Conservation (phyloP, 2,888 invertebrate genomes). For the Anorthoa munda region DNA sequence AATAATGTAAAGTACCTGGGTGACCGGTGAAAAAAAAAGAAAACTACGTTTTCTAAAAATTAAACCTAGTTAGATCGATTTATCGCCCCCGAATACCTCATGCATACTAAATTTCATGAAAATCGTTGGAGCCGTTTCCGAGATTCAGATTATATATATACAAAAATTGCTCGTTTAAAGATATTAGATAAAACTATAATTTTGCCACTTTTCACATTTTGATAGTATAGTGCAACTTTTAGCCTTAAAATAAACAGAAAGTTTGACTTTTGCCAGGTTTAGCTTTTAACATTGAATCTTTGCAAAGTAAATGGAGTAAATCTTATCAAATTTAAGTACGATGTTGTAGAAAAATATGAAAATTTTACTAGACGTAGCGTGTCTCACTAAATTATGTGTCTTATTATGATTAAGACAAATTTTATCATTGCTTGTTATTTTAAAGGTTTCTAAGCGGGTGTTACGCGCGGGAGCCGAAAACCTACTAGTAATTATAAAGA, state of each 20-base stretch:
- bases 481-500: conserved; percentile 25
- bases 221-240: conserved; percentile 45
- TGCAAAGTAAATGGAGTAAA: conserved; percentile 24
- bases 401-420: background rate
- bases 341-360: background rate
- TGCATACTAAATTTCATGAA: too few species aligned
- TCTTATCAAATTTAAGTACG: conserved; percentile 1
- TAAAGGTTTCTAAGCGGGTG: conserved; percentile 20
- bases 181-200: conserved; percentile 75
- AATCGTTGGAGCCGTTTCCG: too few species aligned
- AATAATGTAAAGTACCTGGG: too few species aligned
- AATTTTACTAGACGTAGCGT: background rate
- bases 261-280: conserved; percentile 7
- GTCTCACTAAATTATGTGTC: conserved; percentile 6
- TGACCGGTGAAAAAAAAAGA: too few species aligned
- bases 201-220: conserved; percentile 63
- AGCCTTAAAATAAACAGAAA: conserved; percentile 54
- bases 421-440: conserved; percentile 27
- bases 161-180: too few species aligned
- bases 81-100: too few species aligned
- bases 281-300: conserved; percentile 28
- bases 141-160: too few species aligned
- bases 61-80: too few species aligned
- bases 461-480: background rate
- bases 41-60: too few species aligned